Evolutionary conservation across 1,140 invertebrate genomes (phyloP).

Genomic region (Meteorus sp.): DNA sequence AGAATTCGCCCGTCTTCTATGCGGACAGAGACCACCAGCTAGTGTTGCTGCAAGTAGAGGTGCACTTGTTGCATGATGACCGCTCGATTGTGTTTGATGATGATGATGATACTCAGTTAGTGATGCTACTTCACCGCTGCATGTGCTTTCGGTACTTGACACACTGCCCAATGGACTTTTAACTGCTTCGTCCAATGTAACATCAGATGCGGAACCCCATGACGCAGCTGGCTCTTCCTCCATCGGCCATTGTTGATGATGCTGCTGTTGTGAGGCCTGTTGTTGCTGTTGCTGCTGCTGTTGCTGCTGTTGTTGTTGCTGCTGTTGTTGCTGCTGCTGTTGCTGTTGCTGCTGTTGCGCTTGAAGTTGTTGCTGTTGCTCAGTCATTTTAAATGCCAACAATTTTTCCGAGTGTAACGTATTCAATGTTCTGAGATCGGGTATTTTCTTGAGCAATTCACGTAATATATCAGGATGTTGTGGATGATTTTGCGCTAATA

Average conservation of each 20-base stretch:
- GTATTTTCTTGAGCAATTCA: slow-evolving; percentile 91
- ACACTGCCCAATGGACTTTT: slow-evolving; percentile 84
- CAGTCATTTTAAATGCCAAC: slow-evolving; percentile 88
- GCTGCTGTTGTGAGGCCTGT: slow-evolving; percentile 52
- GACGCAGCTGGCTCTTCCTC: slow-evolving; percentile 53
- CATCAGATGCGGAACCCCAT: slow-evolving; percentile 72
- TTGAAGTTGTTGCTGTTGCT: slow-evolving; percentile 78
- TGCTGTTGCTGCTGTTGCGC: slow-evolving; percentile 64
- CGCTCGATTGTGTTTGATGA: slow-evolving; percentile 44
- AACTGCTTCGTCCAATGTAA: slow-evolving; percentile 73
- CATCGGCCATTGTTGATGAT: slow-evolving; percentile 63
- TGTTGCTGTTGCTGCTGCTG: slow-evolving; percentile 55
- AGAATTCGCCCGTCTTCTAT: slow-evolving; percentile 74
- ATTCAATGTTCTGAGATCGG: slow-evolving; percentile 92
- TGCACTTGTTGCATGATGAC: slow-evolving; percentile 64
- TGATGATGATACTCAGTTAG: slow-evolving; percentile 65
- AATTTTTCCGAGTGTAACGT: slow-evolving; percentile 95
- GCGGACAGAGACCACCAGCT: slow-evolving; percentile 68
- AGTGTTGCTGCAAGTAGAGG: slow-evolving; percentile 77
- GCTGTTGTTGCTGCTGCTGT: slow-evolving; percentile 49
- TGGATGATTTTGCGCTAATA: slow-evolving; percentile 84
- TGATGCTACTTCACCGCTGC: slow-evolving; percentile 66
- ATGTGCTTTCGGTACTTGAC: slow-evolving; percentile 79
- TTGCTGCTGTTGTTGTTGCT: slow-evolving; percentile 43
- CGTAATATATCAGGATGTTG: slow-evolving; percentile 77